These are phyloP conservation scores for Diloba caeruleocephala DNA, from an alignment of 2,888 invertebrate species.

Conservation along the genomic window DNA sequence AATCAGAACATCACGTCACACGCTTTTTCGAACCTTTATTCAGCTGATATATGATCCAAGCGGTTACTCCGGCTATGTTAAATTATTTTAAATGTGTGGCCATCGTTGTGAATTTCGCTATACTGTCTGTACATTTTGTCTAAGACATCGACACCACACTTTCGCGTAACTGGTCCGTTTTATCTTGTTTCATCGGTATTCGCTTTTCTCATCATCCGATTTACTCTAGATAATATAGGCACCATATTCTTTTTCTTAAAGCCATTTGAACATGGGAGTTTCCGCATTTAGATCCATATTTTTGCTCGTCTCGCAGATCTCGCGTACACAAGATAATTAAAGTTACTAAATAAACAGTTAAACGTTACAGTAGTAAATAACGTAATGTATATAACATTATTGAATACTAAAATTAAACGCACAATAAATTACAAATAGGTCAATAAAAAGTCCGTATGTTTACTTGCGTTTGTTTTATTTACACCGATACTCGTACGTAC, in stretches of 20 bases:
- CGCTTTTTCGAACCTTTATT: neutral
- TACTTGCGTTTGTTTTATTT: neutral
- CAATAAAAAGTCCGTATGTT: neutral
- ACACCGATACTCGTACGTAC: neutral
- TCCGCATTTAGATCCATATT: too few species aligned
- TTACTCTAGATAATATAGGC: too few species aligned
- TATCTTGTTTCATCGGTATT: too few species aligned
- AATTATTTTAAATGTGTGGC: neutral
- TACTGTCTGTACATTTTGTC: neutral
- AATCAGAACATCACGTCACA: neutral
- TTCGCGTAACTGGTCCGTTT: too few species aligned
- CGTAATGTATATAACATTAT: neutral
- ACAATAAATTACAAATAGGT: neutral
- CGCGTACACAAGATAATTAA: too few species aligned
- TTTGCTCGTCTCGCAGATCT: too few species aligned
- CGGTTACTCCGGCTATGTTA: neutral
- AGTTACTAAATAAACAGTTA: too few species aligned
- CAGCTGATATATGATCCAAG: neutral
- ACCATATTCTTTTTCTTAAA: too few species aligned
- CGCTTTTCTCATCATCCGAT: too few species aligned
- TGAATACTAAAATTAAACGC: neutral
- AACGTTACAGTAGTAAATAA: too few species aligned
- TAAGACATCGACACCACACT: neutral
- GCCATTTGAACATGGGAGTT: too few species aligned
- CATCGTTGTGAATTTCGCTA: neutral